phyloP scores from a whole-genome alignment of 1,140 invertebrate species.

The Aphaenogaster ashmeadi region DNA sequence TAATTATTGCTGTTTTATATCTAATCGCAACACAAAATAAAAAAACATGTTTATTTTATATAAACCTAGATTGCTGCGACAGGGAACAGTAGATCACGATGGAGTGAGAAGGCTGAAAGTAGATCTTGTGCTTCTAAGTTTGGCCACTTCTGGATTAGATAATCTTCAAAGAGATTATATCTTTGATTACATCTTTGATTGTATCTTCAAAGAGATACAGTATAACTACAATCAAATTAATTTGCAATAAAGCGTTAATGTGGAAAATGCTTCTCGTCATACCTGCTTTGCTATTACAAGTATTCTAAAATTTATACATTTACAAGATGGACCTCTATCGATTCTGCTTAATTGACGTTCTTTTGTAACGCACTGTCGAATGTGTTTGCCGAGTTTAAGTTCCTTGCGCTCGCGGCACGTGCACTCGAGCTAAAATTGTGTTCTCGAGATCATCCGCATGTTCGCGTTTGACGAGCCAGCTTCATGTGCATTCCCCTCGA shows the following conservation, averaged over 20 bases:
- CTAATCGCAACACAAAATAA: no score
- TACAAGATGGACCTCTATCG: not conserved
- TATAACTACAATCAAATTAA: not conserved
- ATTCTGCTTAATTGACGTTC: slow-evolving; percentile 20
- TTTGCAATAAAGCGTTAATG: not conserved
- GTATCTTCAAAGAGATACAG: not conserved
- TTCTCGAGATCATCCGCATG: slow-evolving; percentile 26
- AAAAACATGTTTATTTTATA: no score
- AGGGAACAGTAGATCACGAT: no score
- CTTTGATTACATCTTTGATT: no score
- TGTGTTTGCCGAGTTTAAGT: slow-evolving; percentile 62
- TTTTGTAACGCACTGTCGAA: slow-evolving; percentile 25
- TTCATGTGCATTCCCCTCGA: not conserved
- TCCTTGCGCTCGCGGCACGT: slow-evolving; percentile 43
- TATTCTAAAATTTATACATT: not conserved
- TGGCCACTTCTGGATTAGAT: no score
- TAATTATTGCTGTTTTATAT: no score
- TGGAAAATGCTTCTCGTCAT: not conserved
- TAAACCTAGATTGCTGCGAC: no score
- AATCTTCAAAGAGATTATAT: no score
- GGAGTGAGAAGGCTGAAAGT: no score
- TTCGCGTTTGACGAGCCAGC: slow-evolving; percentile 20
- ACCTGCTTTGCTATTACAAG: not conserved
- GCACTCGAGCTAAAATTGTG: slow-evolving; percentile 16
- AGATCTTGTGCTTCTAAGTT: no score